Conservation (phyloP, 35 echinoderm and acorn worm species). For the Hemicentrotus pulcherrimus region DNA sequence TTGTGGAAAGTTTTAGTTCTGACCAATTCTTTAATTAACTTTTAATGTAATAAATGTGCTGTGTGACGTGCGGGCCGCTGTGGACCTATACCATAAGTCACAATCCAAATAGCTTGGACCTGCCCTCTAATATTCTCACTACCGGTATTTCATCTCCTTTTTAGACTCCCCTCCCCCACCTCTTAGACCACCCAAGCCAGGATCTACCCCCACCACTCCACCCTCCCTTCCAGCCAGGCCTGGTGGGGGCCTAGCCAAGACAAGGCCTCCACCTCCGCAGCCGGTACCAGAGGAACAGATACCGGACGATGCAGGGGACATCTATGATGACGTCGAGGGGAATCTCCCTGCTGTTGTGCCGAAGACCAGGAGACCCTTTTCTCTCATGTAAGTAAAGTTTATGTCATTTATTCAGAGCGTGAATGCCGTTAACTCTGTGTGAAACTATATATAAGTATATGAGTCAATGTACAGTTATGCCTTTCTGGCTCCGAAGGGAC, state of each 20-base stretch:
- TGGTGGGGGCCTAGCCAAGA: not conserved
- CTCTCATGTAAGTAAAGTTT: slow-evolving; percentile 20
- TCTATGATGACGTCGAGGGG: slow-evolving; percentile 20
- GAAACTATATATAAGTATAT: too few relatives aligned
- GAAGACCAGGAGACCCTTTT: not conserved
- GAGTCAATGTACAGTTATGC: too few relatives aligned
- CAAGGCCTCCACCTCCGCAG: not conserved
- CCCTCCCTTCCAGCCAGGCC: slow-evolving; percentile 13
- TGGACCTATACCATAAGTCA: too few relatives aligned
- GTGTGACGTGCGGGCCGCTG: too few relatives aligned
- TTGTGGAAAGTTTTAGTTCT: too few relatives aligned
- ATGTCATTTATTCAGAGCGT: too few relatives aligned
- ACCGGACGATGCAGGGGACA: not conserved
- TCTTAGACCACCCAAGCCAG: not conserved
- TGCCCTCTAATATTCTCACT: not conserved
- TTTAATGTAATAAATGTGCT: too few relatives aligned
- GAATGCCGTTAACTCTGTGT: too few relatives aligned
- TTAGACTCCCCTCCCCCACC: not conserved
- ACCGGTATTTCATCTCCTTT: not conserved
- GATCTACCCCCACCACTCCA: not conserved
- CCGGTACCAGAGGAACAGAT: not conserved
- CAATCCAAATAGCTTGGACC: too few relatives aligned
- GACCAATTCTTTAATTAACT: too few relatives aligned
- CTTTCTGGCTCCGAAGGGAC: too few relatives aligned
- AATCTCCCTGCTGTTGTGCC: not conserved